Percentiles rank a stretch among this genome's conserved stretches.
Conservation (phyloP, 2,888 invertebrate species). For the Cerceris ruficornis region DNA sequence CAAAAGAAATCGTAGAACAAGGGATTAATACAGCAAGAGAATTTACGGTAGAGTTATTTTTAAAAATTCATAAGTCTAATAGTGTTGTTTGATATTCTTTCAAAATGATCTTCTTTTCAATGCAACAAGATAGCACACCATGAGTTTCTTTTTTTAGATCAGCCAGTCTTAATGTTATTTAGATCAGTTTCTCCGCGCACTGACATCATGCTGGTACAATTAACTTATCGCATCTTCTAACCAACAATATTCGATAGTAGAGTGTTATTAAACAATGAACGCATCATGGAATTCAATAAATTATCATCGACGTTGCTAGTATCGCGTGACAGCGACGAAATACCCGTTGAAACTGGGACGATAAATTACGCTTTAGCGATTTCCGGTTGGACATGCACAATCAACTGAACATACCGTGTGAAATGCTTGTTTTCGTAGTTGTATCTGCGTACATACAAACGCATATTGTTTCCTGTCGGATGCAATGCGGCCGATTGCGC, state of each 20-base stretch:
- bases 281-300: slow-evolving; percentile 4
- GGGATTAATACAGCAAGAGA: too few species aligned
- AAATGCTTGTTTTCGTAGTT: slow-evolving; percentile 18
- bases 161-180: too few species aligned
- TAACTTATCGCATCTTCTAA: too few species aligned
- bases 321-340: neutral
- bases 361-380: slow-evolving; percentile 13
- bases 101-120: too few species aligned
- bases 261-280: slow-evolving; percentile 8
- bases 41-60: too few species aligned
- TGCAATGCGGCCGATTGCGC: slow-evolving; percentile 39
- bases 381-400: slow-evolving; percentile 28
- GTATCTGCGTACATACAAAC: neutral
- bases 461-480: slow-evolving; percentile 24
- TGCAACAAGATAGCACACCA: too few species aligned
- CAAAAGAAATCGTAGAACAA: too few species aligned
- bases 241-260: neutral
- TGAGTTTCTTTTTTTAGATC: too few species aligned
- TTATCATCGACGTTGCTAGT: neutral
- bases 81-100: too few species aligned
- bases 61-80: too few species aligned
- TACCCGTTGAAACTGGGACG: neutral
- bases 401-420: slow-evolving; percentile 1
- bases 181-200: too few species aligned
- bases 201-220: too few species aligned